Evolutionary conservation across 1,140 invertebrate genomes (phyloP).

Genomic region (Bombus polaris): DNA sequence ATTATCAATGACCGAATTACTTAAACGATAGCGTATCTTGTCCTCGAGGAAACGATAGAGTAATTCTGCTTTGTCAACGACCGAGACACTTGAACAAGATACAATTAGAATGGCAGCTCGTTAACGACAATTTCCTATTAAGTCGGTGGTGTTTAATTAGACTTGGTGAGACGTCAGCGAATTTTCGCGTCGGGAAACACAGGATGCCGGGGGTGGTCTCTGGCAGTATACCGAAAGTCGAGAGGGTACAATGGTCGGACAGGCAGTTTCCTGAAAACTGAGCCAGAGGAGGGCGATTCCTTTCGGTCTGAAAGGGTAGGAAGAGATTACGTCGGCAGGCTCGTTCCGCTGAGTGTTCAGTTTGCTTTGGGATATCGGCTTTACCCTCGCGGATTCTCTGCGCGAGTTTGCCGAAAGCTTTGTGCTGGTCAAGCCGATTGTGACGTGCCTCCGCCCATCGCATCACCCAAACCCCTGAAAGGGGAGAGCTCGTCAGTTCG

Average conservation of each 20-base stretch:
- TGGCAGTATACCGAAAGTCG: neutral
- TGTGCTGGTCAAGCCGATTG: slow-evolving; percentile 51
- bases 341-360: slow-evolving; percentile 53
- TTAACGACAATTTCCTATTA: slow-evolving; percentile 22
- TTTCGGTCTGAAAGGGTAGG: slow-evolving; percentile 22
- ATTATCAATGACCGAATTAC: too few relatives aligned
- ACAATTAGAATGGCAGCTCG: neutral
- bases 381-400: slow-evolving; percentile 15
- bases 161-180: slow-evolving; percentile 3
- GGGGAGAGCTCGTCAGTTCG: neutral
- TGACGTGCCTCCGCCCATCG: neutral
- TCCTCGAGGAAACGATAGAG: too few relatives aligned
- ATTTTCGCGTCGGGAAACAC: slow-evolving; percentile 11
- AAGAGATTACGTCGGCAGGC: slow-evolving; percentile 44
- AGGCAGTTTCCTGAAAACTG: slow-evolving; percentile 27
- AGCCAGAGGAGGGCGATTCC: slow-evolving; percentile 35
- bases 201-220: neutral
- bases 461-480: neutral
- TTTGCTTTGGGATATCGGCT: slow-evolving; percentile 53
- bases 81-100: too few relatives aligned
- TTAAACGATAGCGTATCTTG: too few relatives aligned
- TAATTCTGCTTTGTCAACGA: too few relatives aligned
- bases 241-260: neutral
- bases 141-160: neutral
- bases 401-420: slow-evolving; percentile 44